Evolutionary conservation across 2,797 vertebrate genomes (phyloP), one percentile per base, ranked within the genome.

Genomic region (Chelmon rostratus): DNA sequence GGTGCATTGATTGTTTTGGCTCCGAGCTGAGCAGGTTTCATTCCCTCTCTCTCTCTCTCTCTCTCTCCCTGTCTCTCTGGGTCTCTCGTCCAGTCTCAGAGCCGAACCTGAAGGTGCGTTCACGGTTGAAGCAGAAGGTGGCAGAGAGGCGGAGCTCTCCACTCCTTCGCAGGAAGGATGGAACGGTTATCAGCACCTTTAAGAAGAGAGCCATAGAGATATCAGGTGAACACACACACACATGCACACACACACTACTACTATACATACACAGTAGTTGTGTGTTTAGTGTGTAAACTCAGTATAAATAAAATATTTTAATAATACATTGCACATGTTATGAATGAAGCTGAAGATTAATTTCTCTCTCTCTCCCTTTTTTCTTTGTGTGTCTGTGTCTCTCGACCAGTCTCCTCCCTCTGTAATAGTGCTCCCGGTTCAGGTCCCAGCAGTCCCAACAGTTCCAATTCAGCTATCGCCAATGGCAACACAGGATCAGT

Each of bases 61-160:
- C 15, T 19, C 12, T 47, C 42, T 46, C 12, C 11, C 23, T 31
- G 0, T 59, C 16, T 64, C 25, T 63, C 40, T 63, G 23, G 8
- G 2, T 71, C 23, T 63, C 35, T 40, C 15, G 0, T 73, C 38
- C 65, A 94, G 97, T 97, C 58, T 97, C 97, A 0, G 97, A 97
- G 88, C 97, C 97, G 0, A 94, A 94, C 88, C 90, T 97, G 89
- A 97, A 97, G 92, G 96, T 98, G 44, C 96, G 97, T 46, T 98
- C 96, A 0, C 95, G 97, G 86, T 96, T 98, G 95, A 98, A 97
- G 94, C 97, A 98, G 94, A 97, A 98, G 92, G 97, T 98, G 78
- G 96, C 97, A 0, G 97, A 97, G 92, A 92, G 97, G 57, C 94
- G 96, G 84, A 97, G 97, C 91, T 96, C 96, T n/a, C 97, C 96